These are phyloP conservation scores for Bombyx huttoni DNA, from an alignment of 2,888 invertebrate species.

Conservation along the genomic window DNA sequence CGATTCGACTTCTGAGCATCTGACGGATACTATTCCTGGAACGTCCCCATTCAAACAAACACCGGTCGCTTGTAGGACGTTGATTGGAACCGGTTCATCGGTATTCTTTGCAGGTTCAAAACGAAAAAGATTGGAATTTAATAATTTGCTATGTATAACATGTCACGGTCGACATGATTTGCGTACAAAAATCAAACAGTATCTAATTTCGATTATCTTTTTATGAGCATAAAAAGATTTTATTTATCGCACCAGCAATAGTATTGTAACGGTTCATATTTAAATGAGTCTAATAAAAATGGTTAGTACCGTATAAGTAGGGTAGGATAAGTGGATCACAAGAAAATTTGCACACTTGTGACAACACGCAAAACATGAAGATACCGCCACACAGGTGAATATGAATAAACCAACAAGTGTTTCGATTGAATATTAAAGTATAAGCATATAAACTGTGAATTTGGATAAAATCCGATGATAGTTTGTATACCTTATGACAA, in stretches of 20 bases:
- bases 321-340: constrained; percentile 30
- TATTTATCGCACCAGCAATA: too few relatives aligned
- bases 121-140: background rate
- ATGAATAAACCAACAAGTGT: constrained; percentile 37
- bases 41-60: constrained; percentile 22
- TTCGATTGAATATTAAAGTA: constrained; percentile 19
- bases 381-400: constrained; percentile 27
- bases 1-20: constrained; percentile 7
- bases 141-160: background rate
- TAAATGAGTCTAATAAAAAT: constrained; percentile 3
- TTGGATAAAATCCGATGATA: too few relatives aligned
- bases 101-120: constrained; percentile 6
- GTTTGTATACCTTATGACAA: background rate
- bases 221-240: background rate
- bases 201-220: background rate
- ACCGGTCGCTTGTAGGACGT: constrained; percentile 9
- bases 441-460: too few relatives aligned
- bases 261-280: too few relatives aligned
- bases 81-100: constrained; percentile 10
- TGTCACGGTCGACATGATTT: background rate
- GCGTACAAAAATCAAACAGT: background rate
- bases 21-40: constrained; percentile 38
- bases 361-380: constrained; percentile 32
- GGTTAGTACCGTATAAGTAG: constrained; percentile 13
- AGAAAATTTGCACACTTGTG: constrained; percentile 36